These are phyloP conservation scores for Alouatta palliata DNA, from an alignment of 2,113 vertebrate genomes.

Conservation along the genomic window DNA sequence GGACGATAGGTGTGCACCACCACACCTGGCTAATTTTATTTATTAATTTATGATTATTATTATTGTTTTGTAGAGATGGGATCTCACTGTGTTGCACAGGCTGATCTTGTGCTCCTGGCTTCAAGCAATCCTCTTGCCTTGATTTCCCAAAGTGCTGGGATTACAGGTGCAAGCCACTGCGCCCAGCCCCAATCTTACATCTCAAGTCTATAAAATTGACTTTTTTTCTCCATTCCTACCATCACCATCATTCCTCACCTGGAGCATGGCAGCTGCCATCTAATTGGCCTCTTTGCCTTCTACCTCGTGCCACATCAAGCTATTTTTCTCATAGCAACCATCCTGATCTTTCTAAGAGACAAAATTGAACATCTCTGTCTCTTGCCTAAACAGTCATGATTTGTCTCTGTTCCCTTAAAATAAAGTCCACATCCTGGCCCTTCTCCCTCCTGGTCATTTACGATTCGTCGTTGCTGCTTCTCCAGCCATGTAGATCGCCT, in stretches of 20 bases:
- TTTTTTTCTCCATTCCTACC: not conserved
- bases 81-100: too few species aligned
- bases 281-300: too few species aligned
- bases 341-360: not conserved
- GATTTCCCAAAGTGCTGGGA: too few species aligned
- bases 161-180: too few species aligned
- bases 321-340: not conserved
- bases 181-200: not conserved
- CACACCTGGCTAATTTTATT: too few species aligned
- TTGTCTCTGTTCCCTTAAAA: not conserved
- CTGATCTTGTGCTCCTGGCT: too few species aligned
- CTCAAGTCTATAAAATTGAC: not conserved
- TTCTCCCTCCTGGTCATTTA: not conserved
- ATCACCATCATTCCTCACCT: not conserved
- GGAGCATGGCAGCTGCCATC: not conserved
- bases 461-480: not conserved
- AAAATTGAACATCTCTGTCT: too few species aligned
- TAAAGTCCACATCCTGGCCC: not conserved
- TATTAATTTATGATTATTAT: too few species aligned
- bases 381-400: not conserved
- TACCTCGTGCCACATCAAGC: too few species aligned
- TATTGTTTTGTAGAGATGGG: too few species aligned
- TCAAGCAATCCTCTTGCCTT: too few species aligned
- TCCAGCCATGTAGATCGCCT: not conserved
- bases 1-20: too few species aligned